Percentiles rank a stretch among this genome's conserved stretches.
phyloP scores from a whole-genome alignment of 1,140 invertebrate genomes.

The Andricus grossulariae region DNA sequence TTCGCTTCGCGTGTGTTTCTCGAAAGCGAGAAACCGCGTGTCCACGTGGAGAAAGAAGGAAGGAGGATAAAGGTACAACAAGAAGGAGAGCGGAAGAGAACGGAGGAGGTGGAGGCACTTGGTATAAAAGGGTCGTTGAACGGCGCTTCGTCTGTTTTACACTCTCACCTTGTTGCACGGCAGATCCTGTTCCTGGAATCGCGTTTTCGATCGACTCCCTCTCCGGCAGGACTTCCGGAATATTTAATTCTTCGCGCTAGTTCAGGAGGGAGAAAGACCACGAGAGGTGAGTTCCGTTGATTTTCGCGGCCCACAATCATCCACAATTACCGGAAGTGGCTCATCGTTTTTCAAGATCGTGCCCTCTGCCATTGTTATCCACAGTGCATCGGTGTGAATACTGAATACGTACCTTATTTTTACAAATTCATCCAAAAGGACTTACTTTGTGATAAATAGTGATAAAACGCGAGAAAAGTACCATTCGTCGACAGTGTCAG shows the following conservation, averaged over 20 bases:
- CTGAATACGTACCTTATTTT: not conserved
- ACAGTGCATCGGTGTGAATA: conserved; percentile 12
- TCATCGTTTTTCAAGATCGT: conserved; percentile 12
- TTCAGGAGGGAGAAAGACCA: conserved; percentile 44
- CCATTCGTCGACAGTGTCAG: not conserved
- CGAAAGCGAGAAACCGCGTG: conserved; percentile 52
- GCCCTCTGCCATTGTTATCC: not conserved
- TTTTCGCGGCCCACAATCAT: conserved; percentile 9
- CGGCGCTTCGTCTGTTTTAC: conserved; percentile 71
- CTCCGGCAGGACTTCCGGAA: conserved; percentile 40
- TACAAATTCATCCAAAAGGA: not conserved
- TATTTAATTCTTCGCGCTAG: conserved; percentile 48
- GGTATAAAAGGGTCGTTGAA: conserved; percentile 71
- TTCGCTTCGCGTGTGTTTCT: conserved; percentile 40
- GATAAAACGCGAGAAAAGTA: conserved; percentile 7
- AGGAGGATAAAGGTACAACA: conserved; percentile 61
- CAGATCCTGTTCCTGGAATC: conserved; percentile 45
- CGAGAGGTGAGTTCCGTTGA: conserved; percentile 48
- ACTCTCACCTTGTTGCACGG: conserved; percentile 64
- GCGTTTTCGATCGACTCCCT: conserved; percentile 41
- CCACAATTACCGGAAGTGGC: not conserved
- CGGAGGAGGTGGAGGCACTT: conserved; percentile 59
- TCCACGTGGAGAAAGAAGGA: conserved; percentile 54
- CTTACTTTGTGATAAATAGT: conserved; percentile 23
- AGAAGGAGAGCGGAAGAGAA: conserved; percentile 59